Base-by-base conservation (phyloP, 2,113 vertebrate genomes). In the Nettapus auritus region DNA sequence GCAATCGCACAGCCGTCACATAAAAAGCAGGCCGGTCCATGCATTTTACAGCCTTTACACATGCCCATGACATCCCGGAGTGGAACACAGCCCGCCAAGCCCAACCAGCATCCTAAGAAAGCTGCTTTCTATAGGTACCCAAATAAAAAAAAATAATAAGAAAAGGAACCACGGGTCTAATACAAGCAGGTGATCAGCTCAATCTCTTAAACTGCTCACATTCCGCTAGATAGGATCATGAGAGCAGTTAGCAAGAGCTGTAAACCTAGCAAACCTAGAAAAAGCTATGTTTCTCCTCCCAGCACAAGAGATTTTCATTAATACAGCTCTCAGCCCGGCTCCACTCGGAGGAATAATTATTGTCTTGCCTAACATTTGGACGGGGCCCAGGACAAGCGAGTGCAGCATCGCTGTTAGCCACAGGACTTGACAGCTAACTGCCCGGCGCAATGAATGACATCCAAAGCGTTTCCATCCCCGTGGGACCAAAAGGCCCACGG, bases 11-110 rank as follows among this genome's bases (percentile, higher is more conserved):
- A 67, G 69, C 34, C 31, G 6, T 73, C 88, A 75, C 68, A 75
- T 11, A 53, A 90, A 70, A 9, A 83, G 46, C 63, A 93, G 88
- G 80, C 82, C 13, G 53, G 62, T 15, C 64, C 21, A 7, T 13
- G 56, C 64, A 59, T 89, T 97, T 97, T 96, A 97, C 90, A 98
- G 96, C 92, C 96, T 81, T 44, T 85, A 82, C 31, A 80, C 17
- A 26, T 21, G 56, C 28, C 94, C 88, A 88, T 94, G 95, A 96
- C 86, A 96, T 84, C 91, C 82, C 8, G 6, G 29, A 63, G 86
- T 50, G 31, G 11, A 97, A 96, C 69, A 97, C 90, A 96, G 70
- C 78, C 9, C 31, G 76, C 44, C 74, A 95, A 86, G 90, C 90
- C 86, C 93, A 95, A 85, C 36, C 86, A 77, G 69, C 38, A 34